A percentile compares a stretch with the other conserved stretches of the same genome.
Conservation (phyloP, 2,113 vertebrate species). For the Nyctereutes procyonoides region DNA sequence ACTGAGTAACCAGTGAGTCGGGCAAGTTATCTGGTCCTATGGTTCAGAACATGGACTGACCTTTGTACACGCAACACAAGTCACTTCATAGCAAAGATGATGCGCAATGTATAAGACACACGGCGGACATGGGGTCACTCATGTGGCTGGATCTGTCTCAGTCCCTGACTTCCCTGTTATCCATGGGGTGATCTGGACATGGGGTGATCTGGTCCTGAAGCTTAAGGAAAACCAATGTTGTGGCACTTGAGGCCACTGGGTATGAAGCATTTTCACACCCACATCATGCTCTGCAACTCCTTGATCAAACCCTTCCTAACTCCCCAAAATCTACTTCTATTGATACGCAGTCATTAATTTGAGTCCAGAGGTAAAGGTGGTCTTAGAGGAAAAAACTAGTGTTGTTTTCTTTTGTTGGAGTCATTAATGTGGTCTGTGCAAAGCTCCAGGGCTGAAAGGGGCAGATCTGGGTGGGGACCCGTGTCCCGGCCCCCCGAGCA, state of each 20-base stretch:
- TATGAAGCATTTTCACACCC: too few species aligned
- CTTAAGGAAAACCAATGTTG: too few species aligned
- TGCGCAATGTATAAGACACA: background rate
- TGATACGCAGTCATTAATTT: accelerated
- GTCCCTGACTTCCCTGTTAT: too few species aligned
- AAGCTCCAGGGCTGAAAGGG: background rate
- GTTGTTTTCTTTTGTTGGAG: too few species aligned
- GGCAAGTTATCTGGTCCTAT: too few species aligned
- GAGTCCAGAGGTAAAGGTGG: background rate
- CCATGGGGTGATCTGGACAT: too few species aligned
- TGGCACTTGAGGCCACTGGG: background rate
- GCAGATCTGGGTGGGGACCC: background rate
- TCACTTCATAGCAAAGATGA: background rate
- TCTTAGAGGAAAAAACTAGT: background rate
- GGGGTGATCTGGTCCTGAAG: too few species aligned
- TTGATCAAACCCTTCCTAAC: background rate
- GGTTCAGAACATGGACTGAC: background rate
- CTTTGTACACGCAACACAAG: accelerated
- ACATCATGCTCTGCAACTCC: accelerated
- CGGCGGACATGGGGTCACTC: background rate
- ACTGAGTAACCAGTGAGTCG: background rate
- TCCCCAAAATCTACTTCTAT: background rate
- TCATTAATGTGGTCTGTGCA: accelerated
- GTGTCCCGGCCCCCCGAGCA: too few species aligned
- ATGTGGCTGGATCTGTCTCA: too few species aligned